Conservation (phyloP, 2,113 vertebrate genomes). For the Corynorhinus townsendii region DNA sequence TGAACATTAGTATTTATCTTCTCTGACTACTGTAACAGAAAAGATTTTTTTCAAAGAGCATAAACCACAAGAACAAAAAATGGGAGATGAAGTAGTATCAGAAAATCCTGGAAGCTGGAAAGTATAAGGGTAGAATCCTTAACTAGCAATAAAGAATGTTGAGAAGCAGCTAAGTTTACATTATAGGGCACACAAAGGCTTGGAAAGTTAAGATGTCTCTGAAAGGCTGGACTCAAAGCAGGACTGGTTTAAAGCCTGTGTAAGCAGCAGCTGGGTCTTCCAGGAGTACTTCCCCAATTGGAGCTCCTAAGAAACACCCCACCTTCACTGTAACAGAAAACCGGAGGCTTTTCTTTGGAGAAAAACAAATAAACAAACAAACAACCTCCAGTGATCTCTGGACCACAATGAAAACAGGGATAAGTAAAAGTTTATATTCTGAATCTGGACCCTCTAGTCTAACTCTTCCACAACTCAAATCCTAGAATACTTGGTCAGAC, state of each 20-base stretch:
- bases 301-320: not conserved
- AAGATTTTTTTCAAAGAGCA: not conserved
- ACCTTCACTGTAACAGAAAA: not conserved
- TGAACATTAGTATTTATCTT: not conserved
- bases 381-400: not conserved
- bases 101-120: not conserved
- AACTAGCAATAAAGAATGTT: not conserved
- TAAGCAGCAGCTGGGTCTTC: not conserved
- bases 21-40: not conserved
- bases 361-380: not conserved
- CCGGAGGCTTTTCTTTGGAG: not conserved
- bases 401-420: not conserved
- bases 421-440: not conserved
- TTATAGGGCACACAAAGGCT: not conserved
- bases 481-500: not conserved
- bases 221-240: not conserved
- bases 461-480: slow-evolving; percentile 14
- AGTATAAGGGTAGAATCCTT: not conserved
- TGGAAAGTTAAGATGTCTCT: not conserved
- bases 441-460: not conserved
- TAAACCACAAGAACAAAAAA: not conserved
- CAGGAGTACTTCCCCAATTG: not conserved
- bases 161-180: not conserved
- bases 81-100: not conserved
- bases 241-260: not conserved